Base-by-base conservation (phyloP, 2,888 invertebrate genomes). In the Aplocera efformata region DNA sequence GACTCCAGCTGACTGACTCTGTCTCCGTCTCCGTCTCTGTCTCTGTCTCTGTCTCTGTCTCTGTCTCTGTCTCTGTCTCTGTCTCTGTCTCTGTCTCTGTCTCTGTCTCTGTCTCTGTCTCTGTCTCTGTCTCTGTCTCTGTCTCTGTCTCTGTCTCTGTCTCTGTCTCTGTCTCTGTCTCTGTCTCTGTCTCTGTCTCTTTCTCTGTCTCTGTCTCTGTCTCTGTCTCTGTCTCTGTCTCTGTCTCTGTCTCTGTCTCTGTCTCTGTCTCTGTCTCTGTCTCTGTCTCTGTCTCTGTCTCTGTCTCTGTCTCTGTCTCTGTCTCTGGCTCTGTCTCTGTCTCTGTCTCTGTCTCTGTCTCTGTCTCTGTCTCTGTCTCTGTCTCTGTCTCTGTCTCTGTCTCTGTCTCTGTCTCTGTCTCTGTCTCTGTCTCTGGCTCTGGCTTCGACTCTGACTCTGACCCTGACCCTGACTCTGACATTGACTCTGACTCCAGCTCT, bases 1-100 rank as follows among this genome's bases (percentile, higher is more conserved):
- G 31, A 17, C 32, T 10, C 10, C 13, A 40, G 3, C 9, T 9
- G 10, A 5, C 23, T 21, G 10, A 25, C 6, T 25, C 5, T 9
- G n/a, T n/a, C n/a, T n/a, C n/a, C n/a, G n/a, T n/a, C n/a, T n/a
- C n/a, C n/a, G n/a, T n/a, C n/a, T n/a, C n/a, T n/a, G n/a, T n/a
- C n/a, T n/a, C n/a, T n/a, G n/a, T n/a, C n/a, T n/a, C n/a, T 17
- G 24, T 20, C 31, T 31, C 30, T 13, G 21, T 31, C 30, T 8
- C 24, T 38, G 21, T 24, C 31, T 24, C 38, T 31, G 21, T 31
- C 31, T 13, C 26, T 37, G 21, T 24, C 31, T 13, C 37, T 38
- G 21, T 24, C 31, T 23, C 38, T 31, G 21, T 31, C 20, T 10
- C 37, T 37, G 21, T 24, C 24, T 24, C 37, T 30, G 9, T 24